Percentiles rank a stretch among this genome's conserved stretches.
phyloP scores from a whole-genome alignment of 2,888 invertebrate genomes.

The Scaptodrosophila latifasciaeformis region DNA sequence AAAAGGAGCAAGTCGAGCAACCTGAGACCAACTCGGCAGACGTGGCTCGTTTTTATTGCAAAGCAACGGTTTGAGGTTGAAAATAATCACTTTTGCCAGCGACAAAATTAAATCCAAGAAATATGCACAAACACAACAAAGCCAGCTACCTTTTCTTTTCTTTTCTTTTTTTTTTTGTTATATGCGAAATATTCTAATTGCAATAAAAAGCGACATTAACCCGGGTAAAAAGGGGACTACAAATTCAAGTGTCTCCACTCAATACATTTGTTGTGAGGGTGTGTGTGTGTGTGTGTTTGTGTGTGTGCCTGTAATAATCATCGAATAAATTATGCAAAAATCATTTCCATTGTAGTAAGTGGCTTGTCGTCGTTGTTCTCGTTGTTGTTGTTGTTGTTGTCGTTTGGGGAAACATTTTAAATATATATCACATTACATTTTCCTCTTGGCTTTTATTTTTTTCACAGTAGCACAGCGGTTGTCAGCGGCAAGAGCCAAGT shows the following conservation, averaged over 20 bases:
- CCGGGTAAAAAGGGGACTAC: too few relatives aligned
- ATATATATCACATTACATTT: constrained; percentile 60
- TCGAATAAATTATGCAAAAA: constrained; percentile 75
- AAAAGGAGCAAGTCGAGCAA: constrained; percentile 3
- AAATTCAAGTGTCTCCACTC: constrained; percentile 32
- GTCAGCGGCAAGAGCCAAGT: constrained; percentile 14
- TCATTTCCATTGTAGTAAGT: constrained; percentile 68
- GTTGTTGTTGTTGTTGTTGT: constrained; percentile 21
- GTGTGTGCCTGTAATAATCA: constrained; percentile 69
- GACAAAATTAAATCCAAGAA: constrained; percentile 61
- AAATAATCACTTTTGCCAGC: constrained; percentile 59
- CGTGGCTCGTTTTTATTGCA: constrained; percentile 34
- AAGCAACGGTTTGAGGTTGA: constrained; percentile 24
- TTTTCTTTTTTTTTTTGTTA: too few relatives aligned
- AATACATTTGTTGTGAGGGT: constrained; percentile 23
- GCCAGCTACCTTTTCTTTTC: background rate
- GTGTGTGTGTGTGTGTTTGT: constrained; percentile 16
- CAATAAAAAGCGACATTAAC: constrained; percentile 62
- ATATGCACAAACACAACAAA: constrained; percentile 54
- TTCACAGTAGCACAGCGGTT: too few relatives aligned
- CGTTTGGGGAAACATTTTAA: constrained; percentile 21
- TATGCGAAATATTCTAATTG: constrained; percentile 62
- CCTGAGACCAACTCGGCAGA: background rate
- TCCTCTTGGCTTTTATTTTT: constrained; percentile 15
- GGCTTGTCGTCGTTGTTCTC: constrained; percentile 43